Percentiles rank a stretch among this genome's conserved stretches.
Conservation (phyloP, 1,140 invertebrate species). For the Drosophila tristis region DNA sequence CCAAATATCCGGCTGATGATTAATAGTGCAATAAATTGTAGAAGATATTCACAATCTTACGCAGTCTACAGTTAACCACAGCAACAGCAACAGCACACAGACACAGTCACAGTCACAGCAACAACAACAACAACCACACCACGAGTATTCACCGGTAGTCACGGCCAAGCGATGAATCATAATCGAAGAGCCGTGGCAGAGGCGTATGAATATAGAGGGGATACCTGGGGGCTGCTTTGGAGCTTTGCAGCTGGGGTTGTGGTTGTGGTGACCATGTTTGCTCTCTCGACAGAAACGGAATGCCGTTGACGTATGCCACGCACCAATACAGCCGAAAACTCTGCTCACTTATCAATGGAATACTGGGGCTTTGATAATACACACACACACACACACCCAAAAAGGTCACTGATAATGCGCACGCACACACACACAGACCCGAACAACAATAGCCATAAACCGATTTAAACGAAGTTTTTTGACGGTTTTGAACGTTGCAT, state of each 20-base stretch:
- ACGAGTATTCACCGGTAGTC: constrained; percentile 4
- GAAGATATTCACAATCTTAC: constrained; percentile 46
- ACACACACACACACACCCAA: constrained; percentile 7
- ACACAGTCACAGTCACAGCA: not conserved
- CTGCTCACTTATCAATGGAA: constrained; percentile 70
- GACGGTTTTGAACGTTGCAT: constrained; percentile 22
- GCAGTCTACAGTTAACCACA: constrained; percentile 66
- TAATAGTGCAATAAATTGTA: constrained; percentile 31
- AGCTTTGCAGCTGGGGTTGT: not conserved
- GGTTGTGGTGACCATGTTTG: constrained; percentile 45
- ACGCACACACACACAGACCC: not conserved
- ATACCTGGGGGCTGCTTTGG: constrained; percentile 32
- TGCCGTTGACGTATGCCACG: constrained; percentile 47
- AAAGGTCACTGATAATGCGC: constrained; percentile 44
- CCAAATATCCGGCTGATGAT: constrained; percentile 35
- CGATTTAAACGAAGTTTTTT: constrained; percentile 25
- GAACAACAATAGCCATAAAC: constrained; percentile 3
- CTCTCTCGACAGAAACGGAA: constrained; percentile 57
- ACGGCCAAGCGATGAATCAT: constrained; percentile 65
- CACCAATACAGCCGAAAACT: constrained; percentile 11
- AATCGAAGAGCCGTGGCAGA: constrained; percentile 1
- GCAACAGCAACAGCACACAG: constrained; percentile 16
- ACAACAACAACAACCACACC: constrained; percentile 29
- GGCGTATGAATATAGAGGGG: not conserved
- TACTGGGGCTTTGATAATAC: constrained; percentile 50